Conservation (phyloP, 2,113 vertebrate species). For the Erinaceus europaeus region DNA sequence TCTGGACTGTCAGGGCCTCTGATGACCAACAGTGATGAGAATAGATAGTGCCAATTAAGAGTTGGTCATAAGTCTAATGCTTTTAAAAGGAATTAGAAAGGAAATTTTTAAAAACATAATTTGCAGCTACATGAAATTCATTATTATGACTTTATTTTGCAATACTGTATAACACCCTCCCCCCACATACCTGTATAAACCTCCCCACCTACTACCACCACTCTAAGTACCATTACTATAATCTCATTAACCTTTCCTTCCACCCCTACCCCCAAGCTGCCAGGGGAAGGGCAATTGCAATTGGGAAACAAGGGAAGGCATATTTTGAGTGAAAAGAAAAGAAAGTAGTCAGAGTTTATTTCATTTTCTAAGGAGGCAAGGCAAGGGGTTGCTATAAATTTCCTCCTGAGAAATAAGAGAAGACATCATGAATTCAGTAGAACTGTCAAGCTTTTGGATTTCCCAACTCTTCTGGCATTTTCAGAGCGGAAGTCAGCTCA, state of each 20-base stretch:
- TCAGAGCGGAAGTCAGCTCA: not conserved
- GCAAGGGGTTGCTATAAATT: not conserved
- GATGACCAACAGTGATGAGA: not conserved
- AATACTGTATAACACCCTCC: too few relatives aligned
- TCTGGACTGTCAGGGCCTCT: not conserved
- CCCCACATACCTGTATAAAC: too few relatives aligned
- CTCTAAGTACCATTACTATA: too few relatives aligned
- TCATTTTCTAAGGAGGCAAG: not conserved
- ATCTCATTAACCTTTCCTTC: too few relatives aligned
- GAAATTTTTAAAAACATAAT: not conserved
- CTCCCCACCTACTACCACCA: too few relatives aligned
- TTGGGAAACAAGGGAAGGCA: not conserved
- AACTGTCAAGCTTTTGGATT: not conserved
- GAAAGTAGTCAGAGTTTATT: not conserved
- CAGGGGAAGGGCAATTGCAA: not conserved
- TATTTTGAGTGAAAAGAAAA: not conserved
- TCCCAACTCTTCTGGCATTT: not conserved
- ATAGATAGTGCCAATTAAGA: not conserved
- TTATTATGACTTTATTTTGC: too few relatives aligned
- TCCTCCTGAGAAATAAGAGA: not conserved
- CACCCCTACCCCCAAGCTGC: too few relatives aligned
- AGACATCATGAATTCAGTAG: not conserved
- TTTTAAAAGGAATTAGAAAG: not conserved
- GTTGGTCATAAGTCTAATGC: not conserved
- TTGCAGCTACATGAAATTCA: too few relatives aligned